Conservation (phyloP, 1,140 invertebrate genomes). For the Hyles euphorbiae region DNA sequence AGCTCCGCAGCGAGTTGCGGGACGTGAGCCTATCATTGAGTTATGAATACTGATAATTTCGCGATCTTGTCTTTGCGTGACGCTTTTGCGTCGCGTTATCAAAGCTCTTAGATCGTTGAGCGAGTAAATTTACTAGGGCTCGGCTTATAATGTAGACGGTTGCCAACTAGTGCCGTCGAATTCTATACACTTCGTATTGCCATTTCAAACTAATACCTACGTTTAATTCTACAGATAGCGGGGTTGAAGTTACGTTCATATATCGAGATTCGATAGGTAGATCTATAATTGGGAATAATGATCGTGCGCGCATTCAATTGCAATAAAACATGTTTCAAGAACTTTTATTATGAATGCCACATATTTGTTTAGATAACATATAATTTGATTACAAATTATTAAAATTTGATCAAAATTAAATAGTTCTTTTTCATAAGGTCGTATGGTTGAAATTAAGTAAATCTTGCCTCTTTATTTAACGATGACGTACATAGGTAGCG, state of each 20-base stretch:
- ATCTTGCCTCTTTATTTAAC: no score
- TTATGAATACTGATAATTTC: slow-evolving; percentile 29
- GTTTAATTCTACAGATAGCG: no score
- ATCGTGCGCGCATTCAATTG: not conserved
- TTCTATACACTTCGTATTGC: not conserved
- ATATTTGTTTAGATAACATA: not conserved
- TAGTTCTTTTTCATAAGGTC: not conserved
- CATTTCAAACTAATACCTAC: no score
- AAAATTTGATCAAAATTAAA: not conserved
- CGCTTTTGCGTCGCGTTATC: slow-evolving; percentile 23
- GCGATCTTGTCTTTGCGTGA: slow-evolving; percentile 26
- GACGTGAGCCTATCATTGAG: slow-evolving; percentile 20
- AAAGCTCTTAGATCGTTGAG: slow-evolving; percentile 19
- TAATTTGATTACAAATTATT: not conserved
- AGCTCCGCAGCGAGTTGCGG: not conserved
- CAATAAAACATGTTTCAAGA: not conserved
- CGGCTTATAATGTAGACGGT: slow-evolving; percentile 10
- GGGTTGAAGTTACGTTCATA: no score
- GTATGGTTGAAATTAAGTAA: no score
- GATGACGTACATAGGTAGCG: no score
- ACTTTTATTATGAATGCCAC: not conserved
- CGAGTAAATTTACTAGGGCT: slow-evolving; percentile 20
- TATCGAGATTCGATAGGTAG: no score
- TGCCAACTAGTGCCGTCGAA: slow-evolving; percentile 1
- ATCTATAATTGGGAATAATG: not conserved